Evolutionary conservation across 2,888 invertebrate genomes (phyloP).

Genomic region (Apodemia duryi): DNA sequence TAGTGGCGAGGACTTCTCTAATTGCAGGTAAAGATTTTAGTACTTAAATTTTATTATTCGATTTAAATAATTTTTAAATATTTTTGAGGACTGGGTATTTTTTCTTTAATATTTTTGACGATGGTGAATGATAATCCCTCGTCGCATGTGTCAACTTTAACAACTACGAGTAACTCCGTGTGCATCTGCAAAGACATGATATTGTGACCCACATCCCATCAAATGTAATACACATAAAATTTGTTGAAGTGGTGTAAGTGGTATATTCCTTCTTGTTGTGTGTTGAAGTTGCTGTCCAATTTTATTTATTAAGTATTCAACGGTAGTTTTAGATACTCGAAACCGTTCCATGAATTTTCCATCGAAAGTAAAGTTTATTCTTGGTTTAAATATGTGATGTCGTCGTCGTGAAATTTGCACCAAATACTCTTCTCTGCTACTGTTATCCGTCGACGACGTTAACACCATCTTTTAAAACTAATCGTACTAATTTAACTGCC

Average conservation of each 20-base stretch:
- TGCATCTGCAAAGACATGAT: background rate
- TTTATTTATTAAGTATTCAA: background rate
- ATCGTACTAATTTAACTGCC: no score
- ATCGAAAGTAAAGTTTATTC: constrained; percentile 19
- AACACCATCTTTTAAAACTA: no score
- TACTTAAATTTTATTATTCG: no score
- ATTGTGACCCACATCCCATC: background rate
- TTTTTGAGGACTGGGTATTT: no score
- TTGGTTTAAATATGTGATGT: no score
- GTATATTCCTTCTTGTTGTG: constrained; percentile 12
- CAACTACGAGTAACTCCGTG: background rate
- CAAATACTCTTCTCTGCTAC: no score
- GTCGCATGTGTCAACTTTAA: no score
- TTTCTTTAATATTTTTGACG: no score
- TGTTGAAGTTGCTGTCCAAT: constrained; percentile 15
- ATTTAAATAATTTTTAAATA: no score
- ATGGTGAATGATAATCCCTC: no score
- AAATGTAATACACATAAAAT: constrained; percentile 5
- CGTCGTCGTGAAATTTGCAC: no score
- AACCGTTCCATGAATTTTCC: constrained; percentile 9
- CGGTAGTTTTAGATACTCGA: constrained; percentile 8
- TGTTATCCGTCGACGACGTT: no score
- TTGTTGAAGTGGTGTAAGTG: constrained; percentile 15
- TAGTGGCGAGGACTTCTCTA: constrained; percentile 66
- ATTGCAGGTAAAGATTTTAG: constrained; percentile 48